phyloP scores from a whole-genome alignment of 2,797 vertebrate species.

The Notolepis coatsorum region DNA sequence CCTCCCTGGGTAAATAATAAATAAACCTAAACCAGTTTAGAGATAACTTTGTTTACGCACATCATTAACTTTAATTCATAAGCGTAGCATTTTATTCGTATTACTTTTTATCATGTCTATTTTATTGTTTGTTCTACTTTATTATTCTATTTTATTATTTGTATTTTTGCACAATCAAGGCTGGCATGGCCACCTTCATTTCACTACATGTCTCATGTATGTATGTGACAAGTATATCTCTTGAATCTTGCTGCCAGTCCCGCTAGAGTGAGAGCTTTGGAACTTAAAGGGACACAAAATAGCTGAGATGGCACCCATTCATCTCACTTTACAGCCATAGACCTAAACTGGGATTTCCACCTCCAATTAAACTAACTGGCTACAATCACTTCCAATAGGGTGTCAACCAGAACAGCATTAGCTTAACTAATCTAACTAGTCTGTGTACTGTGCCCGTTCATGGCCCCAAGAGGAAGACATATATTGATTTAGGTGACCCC shows the following conservation, averaged over 20 bases:
- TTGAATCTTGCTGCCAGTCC: slow-evolving; percentile 1
- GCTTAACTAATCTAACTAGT: slow-evolving; percentile 19
- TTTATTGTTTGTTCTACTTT: too few species aligned
- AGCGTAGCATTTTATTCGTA: too few species aligned
- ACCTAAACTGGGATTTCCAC: slow-evolving; percentile 33
- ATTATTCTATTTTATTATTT: too few species aligned
- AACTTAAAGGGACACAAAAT: slow-evolving; percentile 26
- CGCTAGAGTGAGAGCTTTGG: slow-evolving; percentile 37
- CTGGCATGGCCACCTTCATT: too few species aligned
- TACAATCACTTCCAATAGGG: slow-evolving; percentile 29
- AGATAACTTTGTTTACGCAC: slow-evolving; percentile 61
- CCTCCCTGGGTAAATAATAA: too few species aligned
- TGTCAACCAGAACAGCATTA: slow-evolving; percentile 49
- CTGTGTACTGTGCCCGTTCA: too few species aligned
- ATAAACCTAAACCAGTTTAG: slow-evolving; percentile 26
- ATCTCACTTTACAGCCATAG: slow-evolving; percentile 38
- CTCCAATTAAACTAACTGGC: slow-evolving; percentile 40
- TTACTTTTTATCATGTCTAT: too few species aligned
- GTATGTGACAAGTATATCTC: too few species aligned
- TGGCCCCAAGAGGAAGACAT: slow-evolving; percentile 9
- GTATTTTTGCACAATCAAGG: too few species aligned
- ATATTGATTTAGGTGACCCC: slow-evolving; percentile 20
- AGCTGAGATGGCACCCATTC: slow-evolving; percentile 37
- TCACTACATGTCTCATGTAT: too few species aligned
- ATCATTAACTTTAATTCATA: too few species aligned